Percentiles rank a stretch among this genome's conserved stretches.
Evolutionary conservation across 2,113 vertebrate genomes (phyloP).

Genomic region (Bos javanicus): DNA sequence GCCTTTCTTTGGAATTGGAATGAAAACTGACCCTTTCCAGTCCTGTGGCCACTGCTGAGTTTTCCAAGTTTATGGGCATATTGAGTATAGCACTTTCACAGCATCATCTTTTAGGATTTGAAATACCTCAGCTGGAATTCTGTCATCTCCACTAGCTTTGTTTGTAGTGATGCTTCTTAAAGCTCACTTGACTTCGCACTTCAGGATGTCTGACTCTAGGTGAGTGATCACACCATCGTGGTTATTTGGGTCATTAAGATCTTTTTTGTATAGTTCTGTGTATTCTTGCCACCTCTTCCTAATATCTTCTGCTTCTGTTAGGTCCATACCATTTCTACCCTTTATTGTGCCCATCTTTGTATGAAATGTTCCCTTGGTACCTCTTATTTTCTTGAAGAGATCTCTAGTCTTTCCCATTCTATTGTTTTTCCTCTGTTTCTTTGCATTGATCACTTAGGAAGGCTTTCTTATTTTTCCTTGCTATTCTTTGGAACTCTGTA

Average conservation of each 20-base stretch:
- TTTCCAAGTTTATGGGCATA: not conserved
- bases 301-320: not conserved
- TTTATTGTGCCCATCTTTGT: not conserved
- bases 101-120: not conserved
- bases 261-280: not conserved
- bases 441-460: not conserved
- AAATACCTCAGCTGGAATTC: no score
- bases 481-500: not conserved
- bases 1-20: not conserved
- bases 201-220: no score
- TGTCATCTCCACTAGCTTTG: no score
- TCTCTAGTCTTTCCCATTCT: not conserved
- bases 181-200: no score
- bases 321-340: not conserved
- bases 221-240: no score
- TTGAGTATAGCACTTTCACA: not conserved
- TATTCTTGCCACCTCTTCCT: not conserved
- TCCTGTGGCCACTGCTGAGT: not conserved
- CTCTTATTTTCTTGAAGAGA: not conserved
- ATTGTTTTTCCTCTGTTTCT: not conserved
- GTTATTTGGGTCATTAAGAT: not conserved
- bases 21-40: not conserved
- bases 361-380: not conserved
- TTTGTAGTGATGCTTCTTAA: no score
- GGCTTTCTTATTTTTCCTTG: not conserved